These are phyloP conservation scores for Megalurothrips usitatus DNA, from an alignment of 2,888 invertebrate species.

Conservation along the genomic window DNA sequence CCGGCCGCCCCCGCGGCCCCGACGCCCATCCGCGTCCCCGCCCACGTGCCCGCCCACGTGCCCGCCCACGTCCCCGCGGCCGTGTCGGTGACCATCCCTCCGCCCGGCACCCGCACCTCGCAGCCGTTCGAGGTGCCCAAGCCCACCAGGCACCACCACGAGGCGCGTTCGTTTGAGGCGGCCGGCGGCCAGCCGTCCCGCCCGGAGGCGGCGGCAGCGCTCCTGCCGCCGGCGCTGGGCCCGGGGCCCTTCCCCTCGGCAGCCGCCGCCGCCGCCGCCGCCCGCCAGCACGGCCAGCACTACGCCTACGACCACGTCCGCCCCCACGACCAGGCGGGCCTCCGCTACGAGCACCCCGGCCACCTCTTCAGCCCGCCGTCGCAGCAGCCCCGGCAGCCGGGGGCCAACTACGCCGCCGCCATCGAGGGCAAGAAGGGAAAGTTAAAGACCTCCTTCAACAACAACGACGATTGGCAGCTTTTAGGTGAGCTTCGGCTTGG, in stretches of 20 bases:
- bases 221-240: no score
- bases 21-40: no score
- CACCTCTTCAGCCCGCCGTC: neutral
- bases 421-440: slow-evolving; percentile 40
- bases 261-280: no score
- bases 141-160: neutral
- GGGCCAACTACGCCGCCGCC: slow-evolving; percentile 30
- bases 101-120: neutral
- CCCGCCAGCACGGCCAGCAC: no score
- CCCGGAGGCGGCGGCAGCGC: no score
- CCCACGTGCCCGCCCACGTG: no score
- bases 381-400: neutral
- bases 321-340: neutral
- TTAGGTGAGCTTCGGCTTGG: slow-evolving; percentile 36
- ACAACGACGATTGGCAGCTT: slow-evolving; percentile 39
- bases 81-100: neutral
- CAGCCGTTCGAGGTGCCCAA: neutral
- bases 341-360: neutral
- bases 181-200: no score
- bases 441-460: slow-evolving; percentile 37
- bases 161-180: neutral
- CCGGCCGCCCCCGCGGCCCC: no score
- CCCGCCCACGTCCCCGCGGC: neutral
- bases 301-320: no score
- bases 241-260: no score